These are phyloP conservation scores for Poecilia gillii DNA, from an alignment of 2,797 vertebrate species.

Conservation along the genomic window DNA sequence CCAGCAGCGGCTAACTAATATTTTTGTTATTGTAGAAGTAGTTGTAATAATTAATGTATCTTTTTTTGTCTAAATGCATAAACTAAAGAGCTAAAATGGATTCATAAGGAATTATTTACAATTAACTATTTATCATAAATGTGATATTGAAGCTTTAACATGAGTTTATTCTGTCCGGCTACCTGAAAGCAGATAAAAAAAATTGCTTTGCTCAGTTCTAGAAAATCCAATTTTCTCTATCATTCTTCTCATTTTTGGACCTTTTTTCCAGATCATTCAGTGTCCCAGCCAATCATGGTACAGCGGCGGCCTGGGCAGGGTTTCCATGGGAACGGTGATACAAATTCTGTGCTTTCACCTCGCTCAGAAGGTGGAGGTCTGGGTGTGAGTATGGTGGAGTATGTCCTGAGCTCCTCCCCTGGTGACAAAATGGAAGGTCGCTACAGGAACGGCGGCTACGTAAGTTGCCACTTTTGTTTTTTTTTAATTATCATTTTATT, in stretches of 20 bases:
- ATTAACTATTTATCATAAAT: background rate
- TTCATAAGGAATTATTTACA: background rate
- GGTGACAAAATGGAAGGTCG: conserved; percentile 97
- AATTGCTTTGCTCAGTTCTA: background rate
- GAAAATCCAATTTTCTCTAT: background rate
- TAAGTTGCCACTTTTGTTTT: conserved; percentile 75
- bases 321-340: conserved; percentile 97
- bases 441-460: conserved; percentile 96
- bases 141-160: background rate
- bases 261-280: conserved; percentile 91
- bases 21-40: background rate
- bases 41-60: background rate
- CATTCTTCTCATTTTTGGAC: background rate
- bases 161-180: background rate
- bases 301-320: conserved; percentile 96
- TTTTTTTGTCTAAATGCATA: background rate
- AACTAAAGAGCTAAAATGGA: background rate
- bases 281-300: conserved; percentile 99
- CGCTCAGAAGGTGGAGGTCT: conserved; percentile 97
- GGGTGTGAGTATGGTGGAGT: conserved; percentile 99
- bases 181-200: background rate
- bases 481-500: background rate
- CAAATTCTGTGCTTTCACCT: conserved; percentile 95
- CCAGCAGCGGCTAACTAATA: background rate
- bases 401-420: conserved; percentile 97